Evolutionary conservation across 1,140 invertebrate species (phyloP).

Genomic region (Agrilus planipennis): DNA sequence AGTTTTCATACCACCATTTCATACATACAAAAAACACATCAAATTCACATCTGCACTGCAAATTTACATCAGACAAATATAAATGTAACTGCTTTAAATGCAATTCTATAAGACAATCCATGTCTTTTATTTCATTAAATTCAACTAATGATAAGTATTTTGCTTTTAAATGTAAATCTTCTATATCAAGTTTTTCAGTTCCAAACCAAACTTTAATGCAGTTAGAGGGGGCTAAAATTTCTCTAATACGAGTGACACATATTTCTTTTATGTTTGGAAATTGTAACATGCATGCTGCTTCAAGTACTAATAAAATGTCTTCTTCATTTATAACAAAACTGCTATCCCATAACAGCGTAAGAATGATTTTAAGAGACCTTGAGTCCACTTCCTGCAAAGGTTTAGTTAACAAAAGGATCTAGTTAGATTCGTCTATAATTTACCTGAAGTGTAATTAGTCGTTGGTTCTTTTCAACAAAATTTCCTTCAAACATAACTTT

Average conservation of each 20-base stretch:
- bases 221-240: conserved; percentile 17
- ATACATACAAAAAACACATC: conserved; percentile 22
- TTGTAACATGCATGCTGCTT: conserved; percentile 26
- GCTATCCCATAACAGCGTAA: conserved; percentile 11
- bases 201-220: conserved; percentile 26
- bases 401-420: too few relatives aligned
- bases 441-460: conserved; percentile 21
- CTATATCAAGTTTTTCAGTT: conserved; percentile 20
- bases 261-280: conserved; percentile 18
- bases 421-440: too few relatives aligned
- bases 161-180: conserved; percentile 23
- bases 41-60: conserved; percentile 21
- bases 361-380: conserved; percentile 20
- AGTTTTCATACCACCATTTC: conserved; percentile 26
- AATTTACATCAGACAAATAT: conserved; percentile 22
- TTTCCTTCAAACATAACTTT: conserved; percentile 28
- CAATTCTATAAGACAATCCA: conserved; percentile 16
- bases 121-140: conserved; percentile 19
- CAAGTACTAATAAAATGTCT: conserved; percentile 18
- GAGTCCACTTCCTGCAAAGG: conserved; percentile 23
- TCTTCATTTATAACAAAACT: conserved; percentile 11
- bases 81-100: conserved; percentile 18
- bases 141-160: conserved; percentile 22
- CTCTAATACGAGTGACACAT: conserved; percentile 13
- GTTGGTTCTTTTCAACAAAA: conserved; percentile 21